Conservation (phyloP, 2,888 invertebrate genomes). For the Thysanoteuthis rhombus region DNA sequence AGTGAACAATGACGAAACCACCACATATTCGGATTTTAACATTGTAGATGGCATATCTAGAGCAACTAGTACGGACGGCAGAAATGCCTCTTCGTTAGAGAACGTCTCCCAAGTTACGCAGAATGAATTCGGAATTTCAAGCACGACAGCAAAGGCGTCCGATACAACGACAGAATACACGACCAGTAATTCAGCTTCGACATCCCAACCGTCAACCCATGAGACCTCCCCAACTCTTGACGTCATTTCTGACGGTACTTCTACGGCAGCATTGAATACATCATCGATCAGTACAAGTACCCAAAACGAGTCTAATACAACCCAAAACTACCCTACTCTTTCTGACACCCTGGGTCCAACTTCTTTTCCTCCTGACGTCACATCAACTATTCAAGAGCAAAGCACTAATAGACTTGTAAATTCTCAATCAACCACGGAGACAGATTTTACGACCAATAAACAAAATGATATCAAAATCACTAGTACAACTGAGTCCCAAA, state of each 20-base stretch:
- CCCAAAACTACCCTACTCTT: background rate
- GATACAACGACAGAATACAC: background rate
- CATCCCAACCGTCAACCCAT: background rate
- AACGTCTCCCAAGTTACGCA: background rate
- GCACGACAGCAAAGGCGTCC: background rate
- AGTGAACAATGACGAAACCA: background rate
- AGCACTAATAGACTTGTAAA: background rate
- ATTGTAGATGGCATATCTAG: background rate
- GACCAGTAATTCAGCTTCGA: background rate
- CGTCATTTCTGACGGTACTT: background rate
- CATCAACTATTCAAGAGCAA: background rate
- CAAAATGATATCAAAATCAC: background rate
- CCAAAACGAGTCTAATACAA: background rate
- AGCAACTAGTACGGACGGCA: background rate
- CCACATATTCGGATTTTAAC: background rate
- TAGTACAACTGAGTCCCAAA: background rate
- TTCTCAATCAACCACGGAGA: background rate
- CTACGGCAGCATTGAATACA: background rate
- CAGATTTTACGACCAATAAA: background rate
- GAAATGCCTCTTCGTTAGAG: background rate
- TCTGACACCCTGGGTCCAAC: background rate
- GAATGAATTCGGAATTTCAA: background rate
- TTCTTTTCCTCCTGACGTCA: background rate
- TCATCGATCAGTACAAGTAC: background rate
- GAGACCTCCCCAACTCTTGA: background rate